Evolutionary conservation across 2,888 invertebrate species (phyloP), one percentile per base, ranked within the genome.

Genomic region (Drosophila buzzatii): DNA sequence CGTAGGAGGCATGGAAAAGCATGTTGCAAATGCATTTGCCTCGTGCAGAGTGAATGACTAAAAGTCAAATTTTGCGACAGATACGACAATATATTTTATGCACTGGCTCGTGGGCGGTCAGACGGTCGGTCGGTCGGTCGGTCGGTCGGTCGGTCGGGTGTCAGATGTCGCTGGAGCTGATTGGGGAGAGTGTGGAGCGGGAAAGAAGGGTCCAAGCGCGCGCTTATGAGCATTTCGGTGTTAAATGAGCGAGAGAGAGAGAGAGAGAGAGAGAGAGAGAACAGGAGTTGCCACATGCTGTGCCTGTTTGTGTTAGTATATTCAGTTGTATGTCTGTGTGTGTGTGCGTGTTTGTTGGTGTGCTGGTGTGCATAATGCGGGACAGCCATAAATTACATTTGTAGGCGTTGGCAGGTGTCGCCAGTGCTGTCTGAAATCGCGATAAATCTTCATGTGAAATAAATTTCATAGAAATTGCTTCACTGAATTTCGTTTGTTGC

Each of bases 351-450:
- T 55, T 44, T 70, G 64, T 60, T 69, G 69, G 75, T 71, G 77
- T 70, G 74, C 59, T 80, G 84, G 79, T 90, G 90, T 88, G 86
- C 90, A 87, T 90, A 90, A 87, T 90, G 91, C 90, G 90, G 91
- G 90, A 91, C 89, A 89, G 91, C 91, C 91, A 93, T 93, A 93
- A 93, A 93, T 93, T 92, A 93, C 92, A 92, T 92, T 93, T 92
- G 93, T 93, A 93, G 93, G 93, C 93, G 93, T 93, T 93, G 93
- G 93, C 93, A 93, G 93, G 93, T 93, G 93, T 93, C 93, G 93
- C 93, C 93, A 92, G 91, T 89, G 92, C 92, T 93, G 93, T 93
- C 93, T 93, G 90, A 92, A 92, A 92, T 92, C 93, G 92, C 93
- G 93, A 93, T 93, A 93, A 93, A 93, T 93, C 93, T 93, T 93